Evolutionary conservation across 2,888 invertebrate species (phyloP), one percentile per base, ranked within the genome.

Genomic region (Dascillus cervinus): DNA sequence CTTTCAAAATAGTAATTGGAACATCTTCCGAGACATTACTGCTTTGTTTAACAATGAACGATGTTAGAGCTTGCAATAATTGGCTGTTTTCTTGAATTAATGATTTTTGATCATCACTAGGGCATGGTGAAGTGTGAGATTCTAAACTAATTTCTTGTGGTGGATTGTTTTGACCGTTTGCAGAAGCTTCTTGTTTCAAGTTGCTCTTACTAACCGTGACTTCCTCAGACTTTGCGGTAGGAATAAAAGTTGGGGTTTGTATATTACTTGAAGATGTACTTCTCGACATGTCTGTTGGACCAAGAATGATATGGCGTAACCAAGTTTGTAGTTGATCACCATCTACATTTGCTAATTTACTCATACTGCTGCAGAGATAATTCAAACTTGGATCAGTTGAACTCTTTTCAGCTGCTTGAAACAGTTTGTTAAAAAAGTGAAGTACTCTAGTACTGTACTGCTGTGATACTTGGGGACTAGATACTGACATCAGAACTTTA

Each of bases 401-500:
- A 32, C 71, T 67, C 49, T 77, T 78, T 37, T 78, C 76, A 4
- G 76, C 73, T 26, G 70, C 65, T 57, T 74, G 76, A 50, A 81
- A 81, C 3, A 87, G 65, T 54, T 77, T 79, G 50, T 82, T 83
- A 56, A 86, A 82, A 57, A 87, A 83, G 52, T 80, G 86, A 39
- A 94, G 70, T 22, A 91, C 81, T 51, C 79, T 72, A 12, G 82
- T 81, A 9, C 82, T 77, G 54, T 85, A 87, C n/a, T 71, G 69
- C 43, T 75, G 72, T 0, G 79, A 75, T 43, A 78, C 75, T 29
- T 79, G 75, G 0, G 82, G 79, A 32, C 79, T 82, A 0, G 89
- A 80, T 3, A 89, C 84, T 0, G 88, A 82, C 28, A 94, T 68
- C 20, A 94, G 66, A 8, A 91, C 73, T 41, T 83, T 82, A 0